phyloP scores from a whole-genome alignment of 92 coral and sea anemone species.

The Epizoanthus fatuus region DNA sequence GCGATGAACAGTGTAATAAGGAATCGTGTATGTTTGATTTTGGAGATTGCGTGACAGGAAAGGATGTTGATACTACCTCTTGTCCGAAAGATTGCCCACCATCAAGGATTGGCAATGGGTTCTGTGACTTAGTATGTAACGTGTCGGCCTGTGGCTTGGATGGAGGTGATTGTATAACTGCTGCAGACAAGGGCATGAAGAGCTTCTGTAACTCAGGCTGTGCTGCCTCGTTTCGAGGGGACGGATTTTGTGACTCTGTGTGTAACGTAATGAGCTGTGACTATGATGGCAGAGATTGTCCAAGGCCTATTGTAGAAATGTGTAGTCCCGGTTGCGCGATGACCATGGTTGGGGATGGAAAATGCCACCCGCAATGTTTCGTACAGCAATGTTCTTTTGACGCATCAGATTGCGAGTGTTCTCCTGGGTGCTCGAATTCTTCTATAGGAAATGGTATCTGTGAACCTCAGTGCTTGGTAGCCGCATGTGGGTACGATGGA shows the following conservation, averaged over 20 bases:
- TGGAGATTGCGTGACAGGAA: slow-evolving; percentile 66
- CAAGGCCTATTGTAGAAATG: slow-evolving; percentile 50
- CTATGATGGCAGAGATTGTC: slow-evolving; percentile 70
- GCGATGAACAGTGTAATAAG: slow-evolving; percentile 58
- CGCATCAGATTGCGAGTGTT: slow-evolving; percentile 72
- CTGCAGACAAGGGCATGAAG: background rate
- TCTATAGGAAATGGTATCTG: slow-evolving; percentile 71
- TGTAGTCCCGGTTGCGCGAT: slow-evolving; percentile 64
- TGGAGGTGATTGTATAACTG: slow-evolving; percentile 51
- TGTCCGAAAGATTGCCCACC: slow-evolving; percentile 66
- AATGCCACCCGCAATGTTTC: slow-evolving; percentile 65
- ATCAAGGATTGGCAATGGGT: slow-evolving; percentile 67
- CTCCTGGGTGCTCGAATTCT: slow-evolving; percentile 66
- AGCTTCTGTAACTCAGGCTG: slow-evolving; percentile 69
- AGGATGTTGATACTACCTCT: slow-evolving; percentile 1
- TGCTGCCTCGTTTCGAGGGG: slow-evolving; percentile 57
- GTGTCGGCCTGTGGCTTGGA: slow-evolving; percentile 46
- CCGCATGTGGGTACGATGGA: slow-evolving; percentile 63
- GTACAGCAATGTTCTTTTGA: slow-evolving; percentile 77
- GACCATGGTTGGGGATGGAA: slow-evolving; percentile 72
- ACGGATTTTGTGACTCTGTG: slow-evolving; percentile 71
- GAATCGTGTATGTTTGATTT: slow-evolving; percentile 70
- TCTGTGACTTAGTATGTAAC: slow-evolving; percentile 58
- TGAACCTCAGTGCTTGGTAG: slow-evolving; percentile 59
- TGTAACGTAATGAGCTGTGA: slow-evolving; percentile 68